Conservation (phyloP, 2,888 invertebrate genomes). For the Dioctria linearis region DNA sequence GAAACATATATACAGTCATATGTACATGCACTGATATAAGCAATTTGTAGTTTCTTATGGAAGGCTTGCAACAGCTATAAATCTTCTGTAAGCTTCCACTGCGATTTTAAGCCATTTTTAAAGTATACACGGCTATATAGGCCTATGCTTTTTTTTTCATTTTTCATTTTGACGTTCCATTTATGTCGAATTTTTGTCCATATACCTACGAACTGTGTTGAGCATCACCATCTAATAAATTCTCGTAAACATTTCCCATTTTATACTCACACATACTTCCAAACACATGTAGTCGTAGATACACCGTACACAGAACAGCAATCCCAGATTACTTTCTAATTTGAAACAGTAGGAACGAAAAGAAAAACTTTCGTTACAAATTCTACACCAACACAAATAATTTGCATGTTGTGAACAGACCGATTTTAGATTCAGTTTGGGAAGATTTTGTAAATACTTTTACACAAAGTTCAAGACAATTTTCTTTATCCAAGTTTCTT, state of each 20-base stretch:
- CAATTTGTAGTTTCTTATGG: conserved; percentile 47
- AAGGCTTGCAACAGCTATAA: conserved; percentile 1
- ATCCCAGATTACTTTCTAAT: conserved; percentile 19
- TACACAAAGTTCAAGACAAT: conserved; percentile 35
- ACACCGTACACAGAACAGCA: background rate
- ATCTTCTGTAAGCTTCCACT: conserved; percentile 9
- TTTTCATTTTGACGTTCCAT: conserved; percentile 25
- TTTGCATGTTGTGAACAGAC: conserved; percentile 4
- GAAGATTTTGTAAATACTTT: conserved; percentile 38
- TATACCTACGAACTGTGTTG: background rate
- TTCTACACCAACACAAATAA: conserved; percentile 28
- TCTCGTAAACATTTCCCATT: too few species aligned
- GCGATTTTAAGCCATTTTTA: background rate
- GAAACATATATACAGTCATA: background rate
- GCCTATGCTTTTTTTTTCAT: background rate
- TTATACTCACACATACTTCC: too few species aligned
- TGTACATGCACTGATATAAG: background rate
- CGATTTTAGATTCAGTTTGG: conserved; percentile 38
- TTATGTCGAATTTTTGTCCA: background rate
- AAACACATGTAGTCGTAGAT: background rate
- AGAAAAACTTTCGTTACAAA: conserved; percentile 4
- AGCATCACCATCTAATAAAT: background rate
- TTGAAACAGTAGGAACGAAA: background rate
- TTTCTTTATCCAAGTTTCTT: conserved; percentile 27
- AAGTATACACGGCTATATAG: background rate